phyloP scores from a whole-genome alignment of 2,113 vertebrate species.

The Thunnus thynnus region DNA sequence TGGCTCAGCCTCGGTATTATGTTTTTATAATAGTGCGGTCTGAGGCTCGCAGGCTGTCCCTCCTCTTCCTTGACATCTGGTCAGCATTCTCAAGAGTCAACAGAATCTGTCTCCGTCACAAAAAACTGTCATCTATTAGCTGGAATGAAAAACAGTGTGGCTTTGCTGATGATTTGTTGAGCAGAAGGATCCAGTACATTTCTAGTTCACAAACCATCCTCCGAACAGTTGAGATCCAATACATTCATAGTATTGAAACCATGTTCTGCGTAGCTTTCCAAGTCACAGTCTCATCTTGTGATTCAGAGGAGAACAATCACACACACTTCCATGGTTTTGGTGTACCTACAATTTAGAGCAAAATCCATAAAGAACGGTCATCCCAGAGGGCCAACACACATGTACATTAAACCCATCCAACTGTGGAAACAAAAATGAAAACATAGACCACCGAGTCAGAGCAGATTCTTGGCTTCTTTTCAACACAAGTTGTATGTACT shows the following conservation, averaged over 20 bases:
- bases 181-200: constrained; percentile 45
- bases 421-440: constrained; percentile 29
- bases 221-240: constrained; percentile 8
- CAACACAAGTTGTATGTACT: background rate
- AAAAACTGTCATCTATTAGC: constrained; percentile 62
- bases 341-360: constrained; percentile 34
- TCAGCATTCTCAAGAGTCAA: constrained; percentile 55
- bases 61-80: constrained; percentile 66
- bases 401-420: background rate
- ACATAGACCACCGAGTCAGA: background rate
- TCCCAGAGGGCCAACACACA: background rate
- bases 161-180: constrained; percentile 63
- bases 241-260: constrained; percentile 48
- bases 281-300: constrained; percentile 41
- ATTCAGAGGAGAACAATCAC: constrained; percentile 34
- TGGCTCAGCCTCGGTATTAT: constrained; percentile 8
- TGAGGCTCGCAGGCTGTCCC: constrained; percentile 44
- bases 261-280: constrained; percentile 25
- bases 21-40: constrained; percentile 43
- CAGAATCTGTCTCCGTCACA: constrained; percentile 52
- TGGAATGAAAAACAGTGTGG: constrained; percentile 59
- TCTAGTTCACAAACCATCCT: constrained; percentile 45
- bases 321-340: constrained; percentile 6
- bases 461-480: constrained; percentile 41
- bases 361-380: constrained; percentile 25